Evolutionary conservation across 2,888 invertebrate genomes (phyloP), one percentile per base, ranked within the genome.

Genomic region (Eucriotettix oculatus): DNA sequence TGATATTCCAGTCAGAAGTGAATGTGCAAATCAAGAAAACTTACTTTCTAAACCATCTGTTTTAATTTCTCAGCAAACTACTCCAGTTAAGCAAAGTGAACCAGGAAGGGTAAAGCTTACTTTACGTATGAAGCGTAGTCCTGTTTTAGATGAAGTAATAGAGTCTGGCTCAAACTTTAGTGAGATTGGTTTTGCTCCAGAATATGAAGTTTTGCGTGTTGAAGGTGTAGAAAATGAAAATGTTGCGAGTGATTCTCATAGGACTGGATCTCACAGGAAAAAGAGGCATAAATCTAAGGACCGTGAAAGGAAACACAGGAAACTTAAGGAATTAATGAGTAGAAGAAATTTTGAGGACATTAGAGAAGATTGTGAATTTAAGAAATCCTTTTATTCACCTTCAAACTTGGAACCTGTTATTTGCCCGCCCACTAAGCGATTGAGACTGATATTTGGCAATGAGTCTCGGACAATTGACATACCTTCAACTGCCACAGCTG

Each of bases 401-500:
- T 16, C 14, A 16, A 16, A 52, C 16, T 29, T 44, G 42, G 56
- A 56, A 41, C 52, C 42, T 42, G 16, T 41, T n/a, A 16, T 42
- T 44, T 44, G 42, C 44, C 86, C 85, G 65, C 84, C 86, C 58
- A 86, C 87, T 81, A 93, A 92, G 75, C 82, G 92, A 69, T 78
- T 93, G 72, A 82, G 89, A 70, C 78, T 93, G 70, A 90, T 90
- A 69, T 87, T 92, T 70, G 91, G 92, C 67, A 90, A 90, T 73
- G 92, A 92, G 74, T 87, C 88, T 70, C 87, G 85, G 71, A 90
- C 89, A 71, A 91, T 91, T 71, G 87, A 91, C 78, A 82, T 92
- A 77, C 90, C 91, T 74, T 64, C 65, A 16, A 64, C 61, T 61
- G 58, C 61, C 54, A 59, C 61, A n/a, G 52, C 61, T 42, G 41